Percentiles rank a stretch among this genome's conserved stretches.
phyloP scores from a whole-genome alignment of 2,113 vertebrate species.

The Eudorcas thomsonii region DNA sequence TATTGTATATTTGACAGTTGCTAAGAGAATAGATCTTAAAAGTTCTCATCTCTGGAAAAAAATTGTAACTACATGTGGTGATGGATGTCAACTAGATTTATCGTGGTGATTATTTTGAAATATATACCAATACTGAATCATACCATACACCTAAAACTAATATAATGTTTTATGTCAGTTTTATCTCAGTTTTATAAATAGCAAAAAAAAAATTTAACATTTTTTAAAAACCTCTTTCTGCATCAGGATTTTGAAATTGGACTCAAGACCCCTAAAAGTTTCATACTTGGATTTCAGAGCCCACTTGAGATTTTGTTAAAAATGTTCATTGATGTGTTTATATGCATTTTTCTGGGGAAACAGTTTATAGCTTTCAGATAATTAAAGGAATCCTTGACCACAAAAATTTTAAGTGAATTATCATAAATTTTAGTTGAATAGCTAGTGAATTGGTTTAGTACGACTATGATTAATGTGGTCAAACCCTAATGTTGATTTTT shows the following conservation, averaged over 20 bases:
- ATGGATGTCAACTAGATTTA: background rate
- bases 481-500: background rate
- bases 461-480: background rate
- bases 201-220: background rate
- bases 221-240: background rate
- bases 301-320: background rate
- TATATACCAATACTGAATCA: background rate
- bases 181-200: background rate
- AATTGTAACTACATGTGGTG: background rate
- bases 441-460: background rate
- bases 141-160: background rate
- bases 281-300: background rate
- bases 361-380: background rate
- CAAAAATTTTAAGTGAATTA: conserved; percentile 14
- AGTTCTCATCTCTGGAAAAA: background rate
- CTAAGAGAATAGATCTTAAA: background rate
- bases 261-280: background rate
- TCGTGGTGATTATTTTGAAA: background rate
- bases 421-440: background rate
- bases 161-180: background rate
- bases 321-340: background rate
- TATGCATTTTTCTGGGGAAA: background rate
- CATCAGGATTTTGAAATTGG: background rate
- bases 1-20: background rate
- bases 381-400: conserved; percentile 17